These are phyloP conservation scores for Lasaia peninsularis DNA, from an alignment of 1,140 invertebrate species.

Conservation along the genomic window DNA sequence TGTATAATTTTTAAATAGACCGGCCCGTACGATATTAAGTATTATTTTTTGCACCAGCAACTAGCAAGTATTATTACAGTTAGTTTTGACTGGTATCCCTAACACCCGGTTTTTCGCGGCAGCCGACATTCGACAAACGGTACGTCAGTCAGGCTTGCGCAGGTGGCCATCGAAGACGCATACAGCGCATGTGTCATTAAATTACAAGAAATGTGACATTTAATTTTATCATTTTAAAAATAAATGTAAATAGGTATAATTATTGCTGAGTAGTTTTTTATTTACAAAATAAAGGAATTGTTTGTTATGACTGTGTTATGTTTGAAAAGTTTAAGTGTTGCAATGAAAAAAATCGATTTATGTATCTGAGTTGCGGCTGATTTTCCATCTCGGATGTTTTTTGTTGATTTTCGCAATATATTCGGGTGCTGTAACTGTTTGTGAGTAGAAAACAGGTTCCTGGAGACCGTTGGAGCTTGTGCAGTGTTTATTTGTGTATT, in stretches of 20 bases:
- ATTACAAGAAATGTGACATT: constrained; percentile 49
- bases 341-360: constrained; percentile 58
- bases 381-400: constrained; percentile 28
- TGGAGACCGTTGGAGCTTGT: constrained; percentile 56
- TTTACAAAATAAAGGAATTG: constrained; percentile 19
- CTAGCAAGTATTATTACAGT: constrained; percentile 17
- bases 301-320: constrained; percentile 22
- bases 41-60: constrained; percentile 22
- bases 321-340: constrained; percentile 28
- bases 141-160: constrained; percentile 49
- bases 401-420: constrained; percentile 45
- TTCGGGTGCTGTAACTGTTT: constrained; percentile 24
- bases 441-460: constrained; percentile 49
- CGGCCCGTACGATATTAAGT: background rate
- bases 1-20: background rate
- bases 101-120: constrained; percentile 28
- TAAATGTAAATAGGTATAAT: constrained; percentile 12
- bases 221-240: constrained; percentile 38
- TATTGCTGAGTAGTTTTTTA: constrained; percentile 5
- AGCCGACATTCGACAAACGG: constrained; percentile 32
- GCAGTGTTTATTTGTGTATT: constrained; percentile 47
- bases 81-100: constrained; percentile 32
- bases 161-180: constrained; percentile 42
- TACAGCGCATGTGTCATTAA: constrained; percentile 43
- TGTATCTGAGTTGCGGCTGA: constrained; percentile 23